These are phyloP conservation scores for Ptiloglossa arizonensis DNA, from an alignment of 1,140 invertebrate genomes.

Conservation along the genomic window DNA sequence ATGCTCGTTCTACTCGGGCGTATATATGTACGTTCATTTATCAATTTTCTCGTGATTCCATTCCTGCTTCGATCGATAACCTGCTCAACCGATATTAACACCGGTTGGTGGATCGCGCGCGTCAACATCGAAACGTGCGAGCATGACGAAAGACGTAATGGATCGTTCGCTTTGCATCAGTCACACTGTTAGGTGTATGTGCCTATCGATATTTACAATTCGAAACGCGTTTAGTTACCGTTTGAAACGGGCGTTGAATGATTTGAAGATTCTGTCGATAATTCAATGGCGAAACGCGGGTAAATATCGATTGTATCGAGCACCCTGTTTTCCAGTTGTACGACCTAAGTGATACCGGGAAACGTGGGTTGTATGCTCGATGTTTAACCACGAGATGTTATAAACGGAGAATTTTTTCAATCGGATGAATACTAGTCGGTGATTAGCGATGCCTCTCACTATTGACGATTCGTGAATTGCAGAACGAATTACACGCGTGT, in stretches of 20 bases:
- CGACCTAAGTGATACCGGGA: too few relatives aligned
- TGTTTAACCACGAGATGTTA: too few relatives aligned
- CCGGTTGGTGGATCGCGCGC: not conserved
- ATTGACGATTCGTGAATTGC: too few relatives aligned
- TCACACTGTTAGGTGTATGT: not conserved
- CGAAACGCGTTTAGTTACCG: not conserved
- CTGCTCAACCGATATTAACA: not conserved
- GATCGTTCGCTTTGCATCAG: not conserved
- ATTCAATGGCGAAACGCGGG: not conserved
- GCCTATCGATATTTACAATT: not conserved
- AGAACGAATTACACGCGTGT: too few relatives aligned
- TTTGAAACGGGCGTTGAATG: not conserved
- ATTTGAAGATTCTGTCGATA: not conserved
- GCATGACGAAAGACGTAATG: not conserved
- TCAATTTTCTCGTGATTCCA: not conserved
- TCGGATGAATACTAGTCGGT: too few relatives aligned
- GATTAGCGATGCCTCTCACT: too few relatives aligned
- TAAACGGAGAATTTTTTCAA: too few relatives aligned
- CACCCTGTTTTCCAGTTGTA: too few relatives aligned
- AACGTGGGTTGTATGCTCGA: too few relatives aligned
- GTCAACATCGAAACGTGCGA: not conserved
- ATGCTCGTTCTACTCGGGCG: not conserved
- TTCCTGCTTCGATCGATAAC: not conserved
- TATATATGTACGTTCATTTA: not conserved
- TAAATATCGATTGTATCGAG: not conserved